These are phyloP conservation scores for Wiebesia pumilae DNA, from an alignment of 1,140 invertebrate genomes.

Conservation along the genomic window DNA sequence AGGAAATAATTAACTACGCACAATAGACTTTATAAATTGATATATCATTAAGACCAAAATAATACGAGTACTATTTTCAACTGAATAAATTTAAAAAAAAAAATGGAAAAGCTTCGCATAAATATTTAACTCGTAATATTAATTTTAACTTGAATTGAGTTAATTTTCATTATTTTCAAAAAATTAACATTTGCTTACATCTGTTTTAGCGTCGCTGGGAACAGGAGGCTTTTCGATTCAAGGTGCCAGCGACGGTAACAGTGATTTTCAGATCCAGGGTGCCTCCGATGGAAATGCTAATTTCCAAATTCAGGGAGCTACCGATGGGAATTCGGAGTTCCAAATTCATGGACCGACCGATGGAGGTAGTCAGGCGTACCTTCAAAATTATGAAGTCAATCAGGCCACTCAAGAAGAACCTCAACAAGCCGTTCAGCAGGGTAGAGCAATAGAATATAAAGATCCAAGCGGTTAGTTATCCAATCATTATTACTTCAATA, in stretches of 20 bases:
- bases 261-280: slow-evolving; percentile 57
- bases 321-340: slow-evolving; percentile 67
- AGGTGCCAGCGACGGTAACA: slow-evolving; percentile 64
- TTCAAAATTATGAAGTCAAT: slow-evolving; percentile 64
- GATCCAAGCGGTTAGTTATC: slow-evolving; percentile 66
- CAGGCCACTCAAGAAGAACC: slow-evolving; percentile 54
- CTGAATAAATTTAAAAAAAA: too few relatives aligned
- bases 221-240: slow-evolving; percentile 67
- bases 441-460: slow-evolving; percentile 66
- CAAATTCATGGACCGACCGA: slow-evolving; percentile 68
- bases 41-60: too few relatives aligned
- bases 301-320: slow-evolving; percentile 66
- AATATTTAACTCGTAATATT: neutral
- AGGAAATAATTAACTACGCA: too few relatives aligned
- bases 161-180: neutral
- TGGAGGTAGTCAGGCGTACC: slow-evolving; percentile 60
- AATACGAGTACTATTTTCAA: too few relatives aligned
- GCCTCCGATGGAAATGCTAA: slow-evolving; percentile 58
- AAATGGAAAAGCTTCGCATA: too few relatives aligned
- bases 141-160: too few relatives aligned
- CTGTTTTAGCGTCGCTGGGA: slow-evolving; percentile 61
- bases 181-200: slow-evolving; percentile 2
- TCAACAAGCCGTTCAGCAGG: slow-evolving; percentile 49
- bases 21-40: too few relatives aligned
- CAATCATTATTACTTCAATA: neutral